These are phyloP conservation scores for Halichoerus grypus DNA, from an alignment of 2,113 vertebrate genomes.

Conservation along the genomic window DNA sequence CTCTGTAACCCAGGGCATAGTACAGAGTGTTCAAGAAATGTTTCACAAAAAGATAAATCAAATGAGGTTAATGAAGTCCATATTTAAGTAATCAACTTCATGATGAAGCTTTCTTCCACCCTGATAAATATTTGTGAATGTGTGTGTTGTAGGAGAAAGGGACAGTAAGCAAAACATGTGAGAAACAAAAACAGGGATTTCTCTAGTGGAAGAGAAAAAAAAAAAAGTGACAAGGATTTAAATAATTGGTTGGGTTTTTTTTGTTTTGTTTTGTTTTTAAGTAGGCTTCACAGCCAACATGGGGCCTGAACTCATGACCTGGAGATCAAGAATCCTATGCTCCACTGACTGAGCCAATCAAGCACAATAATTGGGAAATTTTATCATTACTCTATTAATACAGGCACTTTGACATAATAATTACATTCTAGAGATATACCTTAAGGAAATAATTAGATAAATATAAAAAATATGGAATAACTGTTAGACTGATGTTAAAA, in stretches of 20 bases:
- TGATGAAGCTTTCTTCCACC: background rate
- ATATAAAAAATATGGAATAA: background rate
- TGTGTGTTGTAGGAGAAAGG: background rate
- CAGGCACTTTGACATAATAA: background rate
- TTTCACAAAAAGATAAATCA: background rate
- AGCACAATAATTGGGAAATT: background rate
- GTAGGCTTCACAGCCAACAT: background rate
- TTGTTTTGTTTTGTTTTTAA: background rate
- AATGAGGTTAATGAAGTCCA: background rate
- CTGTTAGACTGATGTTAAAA: background rate
- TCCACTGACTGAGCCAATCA: background rate
- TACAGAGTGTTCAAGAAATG: background rate
- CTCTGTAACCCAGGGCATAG: background rate
- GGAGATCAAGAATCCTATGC: background rate
- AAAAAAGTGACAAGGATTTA: constrained; percentile 36
- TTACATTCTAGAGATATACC: constrained; percentile 2
- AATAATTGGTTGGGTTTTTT: background rate
- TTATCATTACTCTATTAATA: background rate
- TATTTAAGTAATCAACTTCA: constrained; percentile 34
- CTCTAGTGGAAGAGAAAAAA: background rate
- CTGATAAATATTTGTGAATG: background rate
- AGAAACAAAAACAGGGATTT: constrained; percentile 9
- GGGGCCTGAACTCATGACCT: background rate
- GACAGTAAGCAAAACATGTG: background rate
- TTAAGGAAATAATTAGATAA: constrained; percentile 6